Percentiles rank a stretch among this genome's conserved stretches.
These are phyloP conservation scores for Ceratitis capitata DNA, from an alignment of 1,140 invertebrate genomes.

Conservation along the genomic window DNA sequence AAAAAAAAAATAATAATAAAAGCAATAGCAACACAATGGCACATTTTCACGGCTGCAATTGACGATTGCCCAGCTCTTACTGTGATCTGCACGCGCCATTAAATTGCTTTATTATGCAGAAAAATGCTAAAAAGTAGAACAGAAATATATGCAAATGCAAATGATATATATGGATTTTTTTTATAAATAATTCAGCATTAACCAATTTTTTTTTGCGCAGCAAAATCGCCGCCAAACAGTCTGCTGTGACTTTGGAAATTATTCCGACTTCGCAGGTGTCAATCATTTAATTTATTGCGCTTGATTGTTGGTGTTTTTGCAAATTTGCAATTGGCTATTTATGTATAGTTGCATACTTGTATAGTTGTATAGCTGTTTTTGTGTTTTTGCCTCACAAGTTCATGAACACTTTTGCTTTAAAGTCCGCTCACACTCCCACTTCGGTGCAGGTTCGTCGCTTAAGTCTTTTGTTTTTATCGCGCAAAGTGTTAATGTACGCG, in stretches of 20 bases:
- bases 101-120: constrained; percentile 12
- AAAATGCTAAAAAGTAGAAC: background rate
- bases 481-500: too few relatives aligned
- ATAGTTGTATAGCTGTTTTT: background rate
- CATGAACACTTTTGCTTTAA: background rate
- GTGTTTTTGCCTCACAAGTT: background rate
- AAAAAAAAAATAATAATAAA: too few relatives aligned
- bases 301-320: background rate
- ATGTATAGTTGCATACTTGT: background rate
- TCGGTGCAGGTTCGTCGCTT: constrained; percentile 33
- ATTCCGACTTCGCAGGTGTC: constrained; percentile 13
- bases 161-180: too few relatives aligned
- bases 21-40: background rate
- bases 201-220: background rate
- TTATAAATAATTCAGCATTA: background rate
- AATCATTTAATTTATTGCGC: background rate
- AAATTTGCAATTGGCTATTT: background rate
- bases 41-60: background rate
- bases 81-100: background rate
- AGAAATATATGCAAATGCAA: background rate
- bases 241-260: background rate
- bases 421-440: background rate
- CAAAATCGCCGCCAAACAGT: constrained; percentile 17
- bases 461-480: constrained; percentile 41
- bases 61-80: background rate